Evolutionary conservation across 2,888 invertebrate species (phyloP), one percentile per base, ranked within the genome.

Genomic region (Ophioninae sp.): DNA sequence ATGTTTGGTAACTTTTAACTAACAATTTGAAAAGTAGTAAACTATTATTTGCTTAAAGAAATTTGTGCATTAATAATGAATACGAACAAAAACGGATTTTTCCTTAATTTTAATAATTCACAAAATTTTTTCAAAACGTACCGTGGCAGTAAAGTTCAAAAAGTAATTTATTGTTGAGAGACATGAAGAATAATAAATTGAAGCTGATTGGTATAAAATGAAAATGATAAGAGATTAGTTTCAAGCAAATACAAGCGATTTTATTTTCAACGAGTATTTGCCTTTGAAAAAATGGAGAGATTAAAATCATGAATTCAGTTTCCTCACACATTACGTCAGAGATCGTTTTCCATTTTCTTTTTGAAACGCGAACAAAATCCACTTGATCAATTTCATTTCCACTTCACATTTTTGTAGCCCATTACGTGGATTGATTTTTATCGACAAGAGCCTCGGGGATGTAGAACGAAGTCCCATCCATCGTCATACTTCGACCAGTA

Each of bases 351-450:
- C 20, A 39, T 17, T 20, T 37, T 20, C 22, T 72, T 30, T 58
- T 23, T 17, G 23, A 51, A 68, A 23, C 51, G 22, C 23, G 56
- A 69, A 30, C 56, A n/a, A 71, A 61, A 71, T 65, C 61, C 61
- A 56, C 39, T 72, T 69, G 39, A 58, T 17, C 20, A 17, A 17
- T 22, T 73, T 10, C 23, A 56, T 44, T 63, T 68, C 13, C 37
- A 20, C 56, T 64, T 22, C 17, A 30, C 58, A 6, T 68, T 78
- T 59, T 67, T 75, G 8, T 56, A n/a, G 7, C 17, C 59, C 23
- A 65, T 82, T 61, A 71, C 64, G 56, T 83, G 23, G 44, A 77
- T 71, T 67, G 51, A 37, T 75, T 69, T 78, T 69, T 65, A 68
- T 71, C 71, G 51, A 79, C 63, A 22, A 73, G 51, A 69, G 59